phyloP scores from a whole-genome alignment of 2,888 invertebrate species.

The Metallyticus violacea region DNA sequence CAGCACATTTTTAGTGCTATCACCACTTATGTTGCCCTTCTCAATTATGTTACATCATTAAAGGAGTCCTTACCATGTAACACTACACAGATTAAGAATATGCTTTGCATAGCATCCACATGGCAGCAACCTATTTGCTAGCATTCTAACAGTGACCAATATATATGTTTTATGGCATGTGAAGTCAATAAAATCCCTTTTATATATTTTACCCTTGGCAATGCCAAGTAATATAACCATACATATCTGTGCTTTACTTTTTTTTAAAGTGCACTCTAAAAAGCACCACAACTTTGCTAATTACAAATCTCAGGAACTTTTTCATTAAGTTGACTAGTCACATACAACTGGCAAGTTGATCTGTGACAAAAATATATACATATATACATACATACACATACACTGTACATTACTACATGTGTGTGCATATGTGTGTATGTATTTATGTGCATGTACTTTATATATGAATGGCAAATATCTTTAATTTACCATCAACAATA shows the following conservation, averaged over 20 bases:
- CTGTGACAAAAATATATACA: slow-evolving; percentile 29
- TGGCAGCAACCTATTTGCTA: slow-evolving; percentile 5
- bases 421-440: not conserved
- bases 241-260: slow-evolving; percentile 4
- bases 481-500: slow-evolving; percentile 22
- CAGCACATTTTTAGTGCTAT: not conserved
- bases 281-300: slow-evolving; percentile 35
- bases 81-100: not conserved
- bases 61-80: not conserved
- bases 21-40: not conserved
- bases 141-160: not conserved
- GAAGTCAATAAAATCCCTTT: slow-evolving; percentile 11
- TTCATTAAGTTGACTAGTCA: slow-evolving; percentile 36
- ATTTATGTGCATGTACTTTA: not conserved
- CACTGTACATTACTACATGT: not conserved
- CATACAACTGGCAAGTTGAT: slow-evolving; percentile 27
- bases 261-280: slow-evolving; percentile 32
- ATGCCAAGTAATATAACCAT: not conserved
- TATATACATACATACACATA: not conserved
- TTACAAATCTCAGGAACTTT: slow-evolving; percentile 37
- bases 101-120: not conserved
- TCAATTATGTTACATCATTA: not conserved
- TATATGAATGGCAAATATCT: slow-evolving; percentile 26
- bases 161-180: slow-evolving; percentile 1
- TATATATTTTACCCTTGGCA: not conserved